Evolutionary conservation across 2,797 vertebrate species (phyloP).

Genomic region (Decapterus maruadsi): DNA sequence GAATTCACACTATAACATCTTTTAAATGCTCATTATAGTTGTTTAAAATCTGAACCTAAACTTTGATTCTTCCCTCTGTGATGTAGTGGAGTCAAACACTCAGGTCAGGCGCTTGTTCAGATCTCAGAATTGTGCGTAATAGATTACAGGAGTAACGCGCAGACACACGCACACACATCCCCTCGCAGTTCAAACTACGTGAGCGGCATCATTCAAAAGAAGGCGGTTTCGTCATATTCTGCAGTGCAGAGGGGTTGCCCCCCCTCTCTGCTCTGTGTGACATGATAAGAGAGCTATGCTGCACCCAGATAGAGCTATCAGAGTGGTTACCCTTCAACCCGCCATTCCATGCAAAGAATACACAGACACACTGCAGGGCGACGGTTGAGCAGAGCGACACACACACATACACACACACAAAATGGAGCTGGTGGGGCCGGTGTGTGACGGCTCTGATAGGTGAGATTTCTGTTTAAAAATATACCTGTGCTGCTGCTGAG

Average conservation of each 20-base stretch:
- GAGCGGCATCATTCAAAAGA: constrained; percentile 60
- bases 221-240: constrained; percentile 54
- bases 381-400: constrained; percentile 57
- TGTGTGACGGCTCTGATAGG: background rate
- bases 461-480: constrained; percentile 14
- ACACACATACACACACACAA: constrained; percentile 48
- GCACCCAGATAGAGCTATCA: constrained; percentile 87
- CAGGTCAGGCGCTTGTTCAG: too few species aligned
- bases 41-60: background rate
- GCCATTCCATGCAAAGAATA: constrained; percentile 75
- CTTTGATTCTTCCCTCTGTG: background rate
- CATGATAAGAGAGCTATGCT: constrained; percentile 85
- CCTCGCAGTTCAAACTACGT: constrained; percentile 20
- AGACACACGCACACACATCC: background rate
- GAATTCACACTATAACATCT: background rate
- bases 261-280: constrained; percentile 52
- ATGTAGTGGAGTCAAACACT: too few species aligned
- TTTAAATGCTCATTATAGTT: background rate
- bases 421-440: constrained; percentile 53
- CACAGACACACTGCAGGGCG: constrained; percentile 55
- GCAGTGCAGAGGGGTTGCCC: constrained; percentile 67
- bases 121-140: background rate
- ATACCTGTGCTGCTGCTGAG: background rate
- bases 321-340: constrained; percentile 77
- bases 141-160: background rate